These are phyloP conservation scores for Myathropa florea DNA, from an alignment of 2,888 invertebrate species.

Conservation along the genomic window DNA sequence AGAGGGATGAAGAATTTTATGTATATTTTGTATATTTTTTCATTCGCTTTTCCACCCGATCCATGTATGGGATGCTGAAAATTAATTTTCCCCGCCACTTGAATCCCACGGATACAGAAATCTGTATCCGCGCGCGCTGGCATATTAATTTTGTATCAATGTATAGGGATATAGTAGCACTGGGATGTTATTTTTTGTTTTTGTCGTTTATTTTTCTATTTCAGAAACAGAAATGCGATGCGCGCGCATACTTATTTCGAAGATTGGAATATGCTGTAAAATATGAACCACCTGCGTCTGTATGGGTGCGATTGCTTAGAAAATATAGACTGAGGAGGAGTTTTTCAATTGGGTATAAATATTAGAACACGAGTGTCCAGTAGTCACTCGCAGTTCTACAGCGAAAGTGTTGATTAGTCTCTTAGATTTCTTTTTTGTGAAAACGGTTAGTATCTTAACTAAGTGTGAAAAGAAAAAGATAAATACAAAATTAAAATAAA, in stretches of 20 bases:
- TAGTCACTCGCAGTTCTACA: slow-evolving; percentile 81
- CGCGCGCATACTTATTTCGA: slow-evolving; percentile 46
- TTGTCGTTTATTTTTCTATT: slow-evolving; percentile 54
- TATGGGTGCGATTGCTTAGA: slow-evolving; percentile 65
- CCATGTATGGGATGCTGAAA: slow-evolving; percentile 80
- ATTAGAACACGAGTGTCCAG: slow-evolving; percentile 80
- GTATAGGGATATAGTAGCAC: slow-evolving; percentile 20
- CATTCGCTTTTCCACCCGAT: slow-evolving; percentile 76
- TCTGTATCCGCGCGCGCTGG: slow-evolving; percentile 51
- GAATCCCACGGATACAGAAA: slow-evolving; percentile 73
- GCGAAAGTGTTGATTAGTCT: slow-evolving; percentile 81
- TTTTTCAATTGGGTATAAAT: slow-evolving; percentile 78
- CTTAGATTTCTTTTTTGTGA: slow-evolving; percentile 75
- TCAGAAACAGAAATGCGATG: slow-evolving; percentile 61
- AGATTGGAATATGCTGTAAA: slow-evolving; percentile 32
- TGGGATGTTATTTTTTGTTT: slow-evolving; percentile 4
- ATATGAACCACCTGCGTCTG: slow-evolving; percentile 51
- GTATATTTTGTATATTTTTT: slow-evolving; percentile 56
- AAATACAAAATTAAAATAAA: slow-evolving; percentile 2
- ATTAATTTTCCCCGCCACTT: slow-evolving; percentile 68
- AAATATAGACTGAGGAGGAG: slow-evolving; percentile 61
- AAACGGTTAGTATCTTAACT: slow-evolving; percentile 77
- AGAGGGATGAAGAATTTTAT: slow-evolving; percentile 43
- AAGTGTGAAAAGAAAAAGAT: not conserved
- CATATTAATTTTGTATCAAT: slow-evolving; percentile 60